Evolutionary conservation across 2,113 vertebrate species (phyloP), one percentile per base, ranked within the genome.

Genomic region (Phodopus roborovskii): DNA sequence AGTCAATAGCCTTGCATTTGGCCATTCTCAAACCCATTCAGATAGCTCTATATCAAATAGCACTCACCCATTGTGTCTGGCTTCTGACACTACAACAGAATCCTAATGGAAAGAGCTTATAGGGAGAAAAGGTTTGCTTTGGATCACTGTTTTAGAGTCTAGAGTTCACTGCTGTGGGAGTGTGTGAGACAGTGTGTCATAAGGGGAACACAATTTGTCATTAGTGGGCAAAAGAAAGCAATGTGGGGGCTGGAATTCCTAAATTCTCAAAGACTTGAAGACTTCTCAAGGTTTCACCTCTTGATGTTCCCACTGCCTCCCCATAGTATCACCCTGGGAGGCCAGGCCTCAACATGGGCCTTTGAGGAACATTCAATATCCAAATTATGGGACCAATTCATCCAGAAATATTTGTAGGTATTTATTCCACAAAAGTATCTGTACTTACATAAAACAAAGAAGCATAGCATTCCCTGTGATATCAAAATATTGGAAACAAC

Each of bases 21-120:
- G 93, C n/a, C 7, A 33, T 90, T 90, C 94, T 90, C n/a, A 58
- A 88, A 78, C 48, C 7, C 85, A 4, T 73, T 74, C 66, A 96
- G 45, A 39, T 95, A 95, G 28, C 60, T 89, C 53, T 68, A 64
- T n/a, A 86, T 73, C 88, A 83, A 94, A 95, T 64, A 64, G 60
- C 39, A 85, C 5, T 28, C 48, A 73, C 22, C 3, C 3, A 70
- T 84, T 93, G 33, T 62, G 45, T 50, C 39, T n/a, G 39, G 56
- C 50, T 66, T 83, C n/a, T 85, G 15, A 85, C 36, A 84, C n/a
- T 83, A 71, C 39, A 90, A 84, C 68, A 94, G 68, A 85, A 77
- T 48, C 4, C 58, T 39, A 48, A 24, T n/a, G 39, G 42, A 68
- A 88, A 81, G 33, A 68, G 12, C 20, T 90, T 77, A 84, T 45